Percentiles rank a stretch among this genome's conserved stretches.
These are phyloP conservation scores for Aselliscus stoliczkanus DNA, from an alignment of 2,797 vertebrate species.

Conservation along the genomic window DNA sequence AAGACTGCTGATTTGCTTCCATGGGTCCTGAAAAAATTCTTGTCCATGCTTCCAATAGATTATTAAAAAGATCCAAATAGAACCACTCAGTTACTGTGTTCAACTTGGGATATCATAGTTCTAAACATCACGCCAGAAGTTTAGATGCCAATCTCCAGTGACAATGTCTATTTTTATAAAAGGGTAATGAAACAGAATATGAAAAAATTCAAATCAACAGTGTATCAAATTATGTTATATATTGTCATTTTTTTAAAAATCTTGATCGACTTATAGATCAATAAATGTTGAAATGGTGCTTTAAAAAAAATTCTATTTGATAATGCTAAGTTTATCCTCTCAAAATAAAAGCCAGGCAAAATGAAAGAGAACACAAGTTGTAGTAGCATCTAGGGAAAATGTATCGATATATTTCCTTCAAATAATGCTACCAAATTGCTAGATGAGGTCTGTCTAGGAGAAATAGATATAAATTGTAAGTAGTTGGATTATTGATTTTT, in stretches of 20 bases:
- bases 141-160: background rate
- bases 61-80: constrained; percentile 48
- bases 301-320: constrained; percentile 1
- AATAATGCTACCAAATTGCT: background rate
- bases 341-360: constrained; percentile 3
- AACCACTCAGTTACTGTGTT: background rate
- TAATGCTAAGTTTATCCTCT: background rate
- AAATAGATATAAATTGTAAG: background rate
- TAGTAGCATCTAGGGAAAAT: background rate
- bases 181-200: background rate
- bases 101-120: constrained; percentile 22
- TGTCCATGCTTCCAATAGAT: constrained; percentile 21
- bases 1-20: background rate
- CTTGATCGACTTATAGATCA: constrained; percentile 7
- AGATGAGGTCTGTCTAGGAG: background rate
- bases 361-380: constrained; percentile 34
- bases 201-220: background rate
- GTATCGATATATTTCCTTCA: constrained; percentile 25
- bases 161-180: constrained; percentile 10
- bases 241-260: constrained; percentile 39
- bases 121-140: background rate
- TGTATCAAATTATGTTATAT: background rate
- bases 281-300: constrained; percentile 10
- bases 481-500: constrained; percentile 23
- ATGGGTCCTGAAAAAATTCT: background rate